Evolutionary conservation across 1,140 invertebrate species (phyloP).

Genomic region (Nasonia giraulti): DNA sequence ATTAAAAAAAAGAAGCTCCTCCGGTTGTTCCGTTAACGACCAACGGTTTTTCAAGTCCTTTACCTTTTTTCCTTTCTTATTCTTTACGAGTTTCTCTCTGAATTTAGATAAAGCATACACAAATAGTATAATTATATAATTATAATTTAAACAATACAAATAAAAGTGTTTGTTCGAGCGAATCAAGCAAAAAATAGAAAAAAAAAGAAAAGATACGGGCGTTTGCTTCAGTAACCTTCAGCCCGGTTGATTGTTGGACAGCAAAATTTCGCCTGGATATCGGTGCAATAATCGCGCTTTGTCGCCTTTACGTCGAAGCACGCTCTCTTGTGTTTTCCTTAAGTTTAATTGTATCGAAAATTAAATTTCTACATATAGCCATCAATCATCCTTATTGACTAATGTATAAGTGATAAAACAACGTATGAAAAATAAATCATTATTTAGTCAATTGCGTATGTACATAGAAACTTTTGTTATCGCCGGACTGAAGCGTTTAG

Average conservation of each 20-base stretch:
- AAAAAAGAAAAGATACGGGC: slow-evolving; percentile 33
- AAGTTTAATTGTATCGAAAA: slow-evolving; percentile 38
- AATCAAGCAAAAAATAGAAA: slow-evolving; percentile 39
- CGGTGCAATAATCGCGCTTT: slow-evolving; percentile 58
- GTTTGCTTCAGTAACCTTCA: slow-evolving; percentile 56
- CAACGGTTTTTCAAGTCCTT: slow-evolving; percentile 45
- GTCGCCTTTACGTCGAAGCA: slow-evolving; percentile 8
- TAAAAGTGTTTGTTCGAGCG: slow-evolving; percentile 44
- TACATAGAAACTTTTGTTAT: slow-evolving; percentile 54
- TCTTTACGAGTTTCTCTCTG: slow-evolving; percentile 33
- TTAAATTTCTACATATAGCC: slow-evolving; percentile 19
- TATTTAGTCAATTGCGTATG: slow-evolving; percentile 48
- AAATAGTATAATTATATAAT: slow-evolving; percentile 46
- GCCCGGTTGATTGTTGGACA: slow-evolving; percentile 53
- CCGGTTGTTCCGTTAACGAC: slow-evolving; percentile 63
- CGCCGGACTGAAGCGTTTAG: slow-evolving; percentile 56
- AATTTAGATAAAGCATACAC: slow-evolving; percentile 32
- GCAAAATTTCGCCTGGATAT: slow-evolving; percentile 51
- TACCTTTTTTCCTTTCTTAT: slow-evolving; percentile 52
- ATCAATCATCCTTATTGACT: slow-evolving; percentile 30
- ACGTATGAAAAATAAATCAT: slow-evolving; percentile 24
- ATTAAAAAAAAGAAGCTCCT: slow-evolving; percentile 59
- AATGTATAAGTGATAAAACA: slow-evolving; percentile 36
- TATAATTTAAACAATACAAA: slow-evolving; percentile 39
- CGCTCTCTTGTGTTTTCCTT: slow-evolving; percentile 36